A percentile compares a stretch with the other conserved stretches of the same genome.
Conservation (phyloP, 2,797 vertebrate species). For the Alcedo atthis region DNA sequence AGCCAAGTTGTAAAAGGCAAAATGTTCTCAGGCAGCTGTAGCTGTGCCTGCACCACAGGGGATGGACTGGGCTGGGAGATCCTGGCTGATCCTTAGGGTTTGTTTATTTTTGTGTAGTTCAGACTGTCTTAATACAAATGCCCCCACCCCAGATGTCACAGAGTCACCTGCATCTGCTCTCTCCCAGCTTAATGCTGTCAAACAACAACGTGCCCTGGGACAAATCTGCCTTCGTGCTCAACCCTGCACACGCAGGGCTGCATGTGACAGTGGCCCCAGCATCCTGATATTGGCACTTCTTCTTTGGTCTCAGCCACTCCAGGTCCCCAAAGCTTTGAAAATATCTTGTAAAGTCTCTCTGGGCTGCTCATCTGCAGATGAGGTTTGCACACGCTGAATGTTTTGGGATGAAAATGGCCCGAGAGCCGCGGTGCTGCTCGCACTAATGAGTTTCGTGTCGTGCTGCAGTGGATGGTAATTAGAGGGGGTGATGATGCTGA, state of each 20-base stretch:
- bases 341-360: background rate
- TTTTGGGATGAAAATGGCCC: background rate
- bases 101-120: background rate
- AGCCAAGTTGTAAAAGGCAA: background rate
- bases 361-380: fast-evolving
- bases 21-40: background rate
- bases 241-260: fast-evolving
- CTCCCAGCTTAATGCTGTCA: background rate
- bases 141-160: background rate
- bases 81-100: fast-evolving
- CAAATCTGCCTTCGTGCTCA: fast-evolving
- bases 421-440: background rate
- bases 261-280: fast-evolving
- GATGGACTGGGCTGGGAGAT: fast-evolving
- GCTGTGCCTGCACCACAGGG: background rate
- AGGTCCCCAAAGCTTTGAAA: background rate
- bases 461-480: background rate
- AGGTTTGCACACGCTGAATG: fast-evolving
- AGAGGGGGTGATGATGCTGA: background rate
- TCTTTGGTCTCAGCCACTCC: fast-evolving
- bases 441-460: background rate
- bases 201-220: background rate
- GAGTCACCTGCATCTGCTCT: background rate
- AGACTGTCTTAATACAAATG: background rate
- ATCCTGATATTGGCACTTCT: background rate